Evolutionary conservation across 2,797 vertebrate genomes (phyloP), one percentile per base, ranked within the genome.

Genomic region (Neomorphus geoffroyi): DNA sequence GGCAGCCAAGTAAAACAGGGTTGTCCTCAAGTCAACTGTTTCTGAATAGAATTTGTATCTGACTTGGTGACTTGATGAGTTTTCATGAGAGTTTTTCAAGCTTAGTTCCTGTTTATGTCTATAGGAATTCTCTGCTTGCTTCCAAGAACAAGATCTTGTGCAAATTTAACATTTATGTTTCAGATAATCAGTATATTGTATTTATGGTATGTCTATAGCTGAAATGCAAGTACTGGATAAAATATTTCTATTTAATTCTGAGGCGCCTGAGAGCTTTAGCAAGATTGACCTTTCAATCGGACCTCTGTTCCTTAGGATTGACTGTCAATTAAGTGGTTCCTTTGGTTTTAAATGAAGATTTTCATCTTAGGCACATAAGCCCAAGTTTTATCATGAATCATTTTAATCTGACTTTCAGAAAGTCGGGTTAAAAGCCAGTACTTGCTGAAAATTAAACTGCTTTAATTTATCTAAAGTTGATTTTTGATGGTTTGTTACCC

Each of bases 1-100:
- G 80, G 41, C 77, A 93, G 90, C 94, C 95, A 95, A 97, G 64
- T 81, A 61, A 96, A 95, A 96, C 21, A 95, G 61, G 93, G 60
- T 82, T 94, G 92, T 94, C 91, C 96, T 92, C 56, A 71, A 82
- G 60, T 94, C 88, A 94, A 90, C 90, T 18, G 18, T 11, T 58
- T 45, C 45, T 95, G 91, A 97, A 92, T 80, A 67, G 77, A 86
- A 88, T 92, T 92, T 95, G 33, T 92, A 74, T 93, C 70, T 94
- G 67, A 45, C 28, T 86, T 86, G n/a, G 32, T 82, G 80, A 45
- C 28, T 86, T 84, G n/a, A 28, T 82, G 80, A 39, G 54, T 75
- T 96, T 95, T 94, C 53, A 8, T 80, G 45, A 67, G 33, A 74
- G 33, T 28, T 94, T 86, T 94, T 86, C 64, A 82, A 54, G 54